Evolutionary conservation across 2,888 invertebrate species (phyloP).

Genomic region (Stenodera caucasica): DNA sequence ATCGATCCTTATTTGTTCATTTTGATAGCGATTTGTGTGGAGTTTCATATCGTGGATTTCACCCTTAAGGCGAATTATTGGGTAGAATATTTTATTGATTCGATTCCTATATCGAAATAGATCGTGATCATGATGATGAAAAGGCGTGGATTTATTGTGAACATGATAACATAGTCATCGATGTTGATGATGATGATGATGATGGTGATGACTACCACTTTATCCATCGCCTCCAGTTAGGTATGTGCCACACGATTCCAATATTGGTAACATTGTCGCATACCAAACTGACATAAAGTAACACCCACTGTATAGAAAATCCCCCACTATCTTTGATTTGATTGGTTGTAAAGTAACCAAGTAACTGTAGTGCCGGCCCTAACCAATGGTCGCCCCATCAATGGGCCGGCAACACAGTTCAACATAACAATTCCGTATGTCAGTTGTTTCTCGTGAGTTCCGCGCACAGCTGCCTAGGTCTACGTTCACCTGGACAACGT

Average conservation of each 20-base stretch:
- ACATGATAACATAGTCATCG: slow-evolving; percentile 5
- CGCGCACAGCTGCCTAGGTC: slow-evolving; percentile 31
- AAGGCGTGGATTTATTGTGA: neutral
- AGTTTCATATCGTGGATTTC: too few species aligned
- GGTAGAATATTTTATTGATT: neutral
- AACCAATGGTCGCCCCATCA: slow-evolving; percentile 47
- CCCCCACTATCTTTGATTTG: slow-evolving; percentile 40
- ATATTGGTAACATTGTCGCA: slow-evolving; percentile 43
- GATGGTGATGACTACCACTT: slow-evolving; percentile 51
- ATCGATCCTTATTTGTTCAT: too few species aligned
- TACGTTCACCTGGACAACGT: slow-evolving; percentile 8
- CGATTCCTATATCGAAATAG: neutral
- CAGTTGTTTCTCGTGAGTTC: slow-evolving; percentile 47
- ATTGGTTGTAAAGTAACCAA: slow-evolving; percentile 49
- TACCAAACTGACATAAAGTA: slow-evolving; percentile 45
- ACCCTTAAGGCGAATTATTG: neutral
- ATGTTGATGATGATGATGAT: slow-evolving; percentile 24
- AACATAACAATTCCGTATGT: slow-evolving; percentile 28
- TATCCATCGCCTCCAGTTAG: slow-evolving; percentile 56
- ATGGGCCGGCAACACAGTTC: slow-evolving; percentile 36
- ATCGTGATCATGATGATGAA: slow-evolving; percentile 1
- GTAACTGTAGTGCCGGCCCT: slow-evolving; percentile 54
- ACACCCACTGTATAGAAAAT: slow-evolving; percentile 38
- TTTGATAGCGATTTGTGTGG: too few species aligned
- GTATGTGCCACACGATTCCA: slow-evolving; percentile 48